These are phyloP conservation scores for Ophonus ardosiacus DNA, from an alignment of 2,888 invertebrate genomes.

Conservation along the genomic window DNA sequence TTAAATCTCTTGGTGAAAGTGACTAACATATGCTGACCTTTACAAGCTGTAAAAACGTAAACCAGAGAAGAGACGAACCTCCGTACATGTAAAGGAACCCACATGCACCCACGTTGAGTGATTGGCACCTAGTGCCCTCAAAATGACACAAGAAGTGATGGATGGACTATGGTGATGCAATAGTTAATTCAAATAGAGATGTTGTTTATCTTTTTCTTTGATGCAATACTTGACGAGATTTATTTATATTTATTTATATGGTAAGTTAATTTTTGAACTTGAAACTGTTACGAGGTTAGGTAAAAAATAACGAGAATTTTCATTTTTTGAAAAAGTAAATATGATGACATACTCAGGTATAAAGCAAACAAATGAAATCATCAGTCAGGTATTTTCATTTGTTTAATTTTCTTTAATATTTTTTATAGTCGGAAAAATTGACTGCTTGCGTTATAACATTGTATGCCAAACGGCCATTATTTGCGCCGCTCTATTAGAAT, in stretches of 20 bases:
- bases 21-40: conserved; percentile 37
- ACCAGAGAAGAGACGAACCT: conserved; percentile 1
- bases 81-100: background rate
- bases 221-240: background rate
- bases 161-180: background rate
- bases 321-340: too few species aligned
- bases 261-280: background rate
- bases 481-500: too few species aligned
- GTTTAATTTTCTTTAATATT: too few species aligned
- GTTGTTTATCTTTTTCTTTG: background rate
- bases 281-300: too few species aligned
- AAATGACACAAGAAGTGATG: conserved; percentile 1
- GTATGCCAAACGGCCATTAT: too few species aligned
- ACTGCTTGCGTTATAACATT: too few species aligned
- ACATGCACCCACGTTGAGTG: background rate
- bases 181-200: background rate
- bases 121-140: background rate
- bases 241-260: background rate
- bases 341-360: too few species aligned
- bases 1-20: conserved; percentile 39
- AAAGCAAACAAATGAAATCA: too few species aligned
- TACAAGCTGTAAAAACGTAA: conserved; percentile 25
- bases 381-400: too few species aligned
- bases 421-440: too few species aligned
- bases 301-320: too few species aligned